Evolutionary conservation across 1,140 invertebrate species (phyloP).

Genomic region (Oreohelix idahoensis): DNA sequence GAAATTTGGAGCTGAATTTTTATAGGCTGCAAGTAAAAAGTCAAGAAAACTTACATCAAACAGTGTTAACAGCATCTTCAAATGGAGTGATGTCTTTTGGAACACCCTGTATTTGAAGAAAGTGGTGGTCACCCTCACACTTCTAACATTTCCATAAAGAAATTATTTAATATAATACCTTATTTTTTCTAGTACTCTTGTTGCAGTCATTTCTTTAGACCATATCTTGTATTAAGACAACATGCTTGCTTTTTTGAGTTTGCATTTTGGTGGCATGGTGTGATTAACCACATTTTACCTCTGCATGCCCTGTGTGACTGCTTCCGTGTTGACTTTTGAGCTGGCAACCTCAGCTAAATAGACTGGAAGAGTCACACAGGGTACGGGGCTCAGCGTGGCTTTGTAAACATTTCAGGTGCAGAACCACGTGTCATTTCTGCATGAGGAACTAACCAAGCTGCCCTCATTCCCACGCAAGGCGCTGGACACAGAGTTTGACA

Average conservation of each 20-base stretch:
- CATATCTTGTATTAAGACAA: background rate
- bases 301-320: conserved; percentile 40
- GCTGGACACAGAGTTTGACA: conserved; percentile 93
- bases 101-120: no score
- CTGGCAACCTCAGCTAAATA: background rate
- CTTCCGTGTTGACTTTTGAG: conserved; percentile 11
- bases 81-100: no score
- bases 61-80: no score
- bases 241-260: background rate
- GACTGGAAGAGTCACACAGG: conserved; percentile 37
- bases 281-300: background rate
- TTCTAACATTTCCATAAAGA: no score
- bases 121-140: no score
- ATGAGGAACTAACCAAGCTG: conserved; percentile 98
- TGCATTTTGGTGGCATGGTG: background rate
- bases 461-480: conserved; percentile 98
- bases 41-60: no score
- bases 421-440: conserved; percentile 84
- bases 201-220: no score
- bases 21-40: no score
- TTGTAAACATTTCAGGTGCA: conserved; percentile 58
- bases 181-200: no score
- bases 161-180: no score
- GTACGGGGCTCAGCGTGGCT: conserved; percentile 20
- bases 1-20: no score